A percentile compares a stretch with the other conserved stretches of the same genome.
phyloP scores from a whole-genome alignment of 2,113 vertebrate species.

The Lipotes vexillifer region DNA sequence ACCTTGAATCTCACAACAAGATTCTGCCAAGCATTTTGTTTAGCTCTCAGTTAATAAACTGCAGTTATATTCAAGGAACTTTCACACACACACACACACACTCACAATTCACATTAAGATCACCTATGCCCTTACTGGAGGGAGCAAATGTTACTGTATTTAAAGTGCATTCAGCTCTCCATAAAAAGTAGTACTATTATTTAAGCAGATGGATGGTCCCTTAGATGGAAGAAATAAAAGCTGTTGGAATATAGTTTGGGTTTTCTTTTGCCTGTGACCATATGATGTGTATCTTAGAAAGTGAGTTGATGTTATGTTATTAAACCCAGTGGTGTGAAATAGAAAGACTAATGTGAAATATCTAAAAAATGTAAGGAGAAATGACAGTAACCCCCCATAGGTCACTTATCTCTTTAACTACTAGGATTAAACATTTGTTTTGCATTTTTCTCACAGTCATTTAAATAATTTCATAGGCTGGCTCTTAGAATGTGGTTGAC shows the following conservation, averaged over 20 bases:
- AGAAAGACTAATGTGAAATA: not conserved
- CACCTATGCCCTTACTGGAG: not conserved
- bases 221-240: not conserved
- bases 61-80: not conserved
- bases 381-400: not conserved
- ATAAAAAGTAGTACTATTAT: not conserved
- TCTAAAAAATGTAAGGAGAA: not conserved
- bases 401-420: conserved; percentile 6
- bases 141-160: not conserved
- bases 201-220: not conserved
- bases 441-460: not conserved
- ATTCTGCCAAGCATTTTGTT: not conserved
- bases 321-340: conserved; percentile 6
- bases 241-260: not conserved
- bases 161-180: not conserved
- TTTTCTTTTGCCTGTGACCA: conserved; percentile 18
- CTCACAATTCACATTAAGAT: not conserved
- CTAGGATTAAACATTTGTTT: conserved; percentile 14
- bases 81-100: not conserved
- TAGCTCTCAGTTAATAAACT: not conserved
- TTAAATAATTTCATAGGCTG: conserved; percentile 20
- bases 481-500: not conserved
- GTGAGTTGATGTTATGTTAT: not conserved
- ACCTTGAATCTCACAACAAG: not conserved
- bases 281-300: conserved; percentile 5